Evolutionary conservation across 2,888 invertebrate species (phyloP), one percentile per base, ranked within the genome.

Genomic region (Epinotia ramella): DNA sequence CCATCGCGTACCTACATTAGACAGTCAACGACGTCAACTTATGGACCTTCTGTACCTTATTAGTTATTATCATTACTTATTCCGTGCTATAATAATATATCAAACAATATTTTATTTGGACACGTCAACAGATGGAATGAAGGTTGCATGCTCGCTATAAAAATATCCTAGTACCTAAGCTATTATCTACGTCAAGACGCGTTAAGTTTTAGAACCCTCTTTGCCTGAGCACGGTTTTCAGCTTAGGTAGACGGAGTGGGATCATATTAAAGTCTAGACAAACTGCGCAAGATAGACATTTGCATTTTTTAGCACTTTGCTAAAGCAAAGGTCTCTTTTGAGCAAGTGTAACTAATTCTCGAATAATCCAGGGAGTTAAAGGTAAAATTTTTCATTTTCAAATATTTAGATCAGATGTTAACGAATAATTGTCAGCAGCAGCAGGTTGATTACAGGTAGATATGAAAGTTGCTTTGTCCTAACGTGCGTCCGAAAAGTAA

Each of bases 181-280:
- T 53, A n/a, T 6, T 53, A 53, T n/a, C 53, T 53, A 53, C 53
- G 53, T 53, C n/a, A 60, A 28, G 62, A 16, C 9, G n/a, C 62
- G 16, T 33, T n/a, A 33, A 62, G n/a, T 62, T 33, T 33, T 16
- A 16, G 9, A 62, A 13, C 33, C 62, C n/a, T 65, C 44, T 72
- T 64, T 57, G 65, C 44, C 64, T 28, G 28, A 56, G 57, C 44
- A 20, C 72, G 65, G 64, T 44, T 72, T 73, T 73, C 59, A 66
- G 59, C 59, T 66, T 66, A 60, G 57, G 57, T 57, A 57, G 28
- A 66, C 59, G 65, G 49, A 9, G 44, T 60, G 44, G 49, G 59
- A 66, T 73, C 73, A 66, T 73, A 73, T 66, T 73, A 73, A 60
- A 73, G 73, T 73, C 73, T 73, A 73, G 73, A 73, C 59, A 73